Percentiles rank a stretch among this genome's conserved stretches.
Conservation (phyloP, 35 echinoderm and acorn worm genomes). For the Diadema setosum region DNA sequence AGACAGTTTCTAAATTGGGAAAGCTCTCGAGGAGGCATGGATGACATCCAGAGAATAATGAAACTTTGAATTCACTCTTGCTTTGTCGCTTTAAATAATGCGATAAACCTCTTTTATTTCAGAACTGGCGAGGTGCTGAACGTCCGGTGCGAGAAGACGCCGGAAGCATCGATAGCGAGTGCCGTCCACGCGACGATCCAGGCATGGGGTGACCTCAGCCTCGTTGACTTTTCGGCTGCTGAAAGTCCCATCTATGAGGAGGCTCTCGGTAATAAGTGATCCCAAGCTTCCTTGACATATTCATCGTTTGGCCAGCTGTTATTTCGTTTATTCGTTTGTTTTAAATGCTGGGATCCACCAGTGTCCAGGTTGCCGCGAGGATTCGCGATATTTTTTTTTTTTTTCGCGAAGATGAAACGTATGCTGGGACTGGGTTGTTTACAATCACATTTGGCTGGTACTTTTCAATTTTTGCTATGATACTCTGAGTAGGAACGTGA, state of each 20-base stretch:
- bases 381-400: too few relatives aligned
- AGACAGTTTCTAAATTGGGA: too few relatives aligned
- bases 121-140: constrained; percentile 43
- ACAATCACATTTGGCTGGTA: too few relatives aligned
- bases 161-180: background rate
- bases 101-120: background rate
- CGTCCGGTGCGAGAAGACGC: constrained; percentile 18
- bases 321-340: background rate
- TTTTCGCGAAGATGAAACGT: too few relatives aligned
- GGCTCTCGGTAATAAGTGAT: background rate
- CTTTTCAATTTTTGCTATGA: too few relatives aligned
- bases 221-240: background rate
- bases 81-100: background rate
- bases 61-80: too few relatives aligned
- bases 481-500: too few relatives aligned
- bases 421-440: too few relatives aligned
- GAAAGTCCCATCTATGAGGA: background rate
- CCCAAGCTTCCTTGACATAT: too few relatives aligned
- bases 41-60: background rate
- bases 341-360: too few relatives aligned
- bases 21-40: background rate
- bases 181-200: background rate
- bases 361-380: too few relatives aligned
- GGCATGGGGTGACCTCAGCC: background rate
- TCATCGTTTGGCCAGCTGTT: background rate